Evolutionary conservation across 1,140 invertebrate genomes (phyloP).

Genomic region (Hermetia illucens): DNA sequence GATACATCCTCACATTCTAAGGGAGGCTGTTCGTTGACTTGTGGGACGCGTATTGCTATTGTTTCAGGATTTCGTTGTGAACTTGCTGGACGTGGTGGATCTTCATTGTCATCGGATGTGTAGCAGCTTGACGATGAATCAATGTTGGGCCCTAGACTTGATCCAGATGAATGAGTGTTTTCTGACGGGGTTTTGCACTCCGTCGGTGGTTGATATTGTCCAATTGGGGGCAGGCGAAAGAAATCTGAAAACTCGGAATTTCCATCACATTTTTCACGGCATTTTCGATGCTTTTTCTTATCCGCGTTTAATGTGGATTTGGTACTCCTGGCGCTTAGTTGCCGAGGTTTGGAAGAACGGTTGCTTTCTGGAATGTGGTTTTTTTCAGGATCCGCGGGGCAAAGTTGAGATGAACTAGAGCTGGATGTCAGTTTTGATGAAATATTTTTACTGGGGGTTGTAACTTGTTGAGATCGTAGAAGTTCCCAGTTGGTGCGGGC

Average conservation of each 20-base stretch:
- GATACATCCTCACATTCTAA: not conserved
- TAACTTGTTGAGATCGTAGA: constrained; percentile 43
- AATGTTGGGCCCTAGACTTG: constrained; percentile 47
- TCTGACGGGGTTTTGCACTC: not conserved
- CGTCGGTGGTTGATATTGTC: constrained; percentile 34
- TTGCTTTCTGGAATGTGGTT: no score
- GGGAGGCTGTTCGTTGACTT: not conserved
- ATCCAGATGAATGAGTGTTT: constrained; percentile 26
- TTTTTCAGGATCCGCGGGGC: no score
- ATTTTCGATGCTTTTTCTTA: not conserved
- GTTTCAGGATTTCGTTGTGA: not conserved
- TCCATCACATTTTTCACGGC: no score
- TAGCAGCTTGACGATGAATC: constrained; percentile 50
- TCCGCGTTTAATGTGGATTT: no score
- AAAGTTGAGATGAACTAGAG: not conserved
- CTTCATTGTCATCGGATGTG: constrained; percentile 35
- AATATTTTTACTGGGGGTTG: constrained; percentile 6
- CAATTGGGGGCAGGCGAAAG: constrained; percentile 49
- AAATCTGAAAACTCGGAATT: no score
- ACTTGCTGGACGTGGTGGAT: constrained; percentile 8
- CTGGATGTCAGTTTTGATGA: constrained; percentile 12
- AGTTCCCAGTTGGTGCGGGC: constrained; percentile 70
- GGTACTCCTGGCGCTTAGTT: no score
- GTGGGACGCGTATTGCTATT: constrained; percentile 1
- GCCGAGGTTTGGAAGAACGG: no score